A percentile compares a stretch with the other conserved stretches of the same genome.
These are phyloP conservation scores for Thecocarcelia acutangulata DNA, from an alignment of 2,888 invertebrate species.

Conservation along the genomic window DNA sequence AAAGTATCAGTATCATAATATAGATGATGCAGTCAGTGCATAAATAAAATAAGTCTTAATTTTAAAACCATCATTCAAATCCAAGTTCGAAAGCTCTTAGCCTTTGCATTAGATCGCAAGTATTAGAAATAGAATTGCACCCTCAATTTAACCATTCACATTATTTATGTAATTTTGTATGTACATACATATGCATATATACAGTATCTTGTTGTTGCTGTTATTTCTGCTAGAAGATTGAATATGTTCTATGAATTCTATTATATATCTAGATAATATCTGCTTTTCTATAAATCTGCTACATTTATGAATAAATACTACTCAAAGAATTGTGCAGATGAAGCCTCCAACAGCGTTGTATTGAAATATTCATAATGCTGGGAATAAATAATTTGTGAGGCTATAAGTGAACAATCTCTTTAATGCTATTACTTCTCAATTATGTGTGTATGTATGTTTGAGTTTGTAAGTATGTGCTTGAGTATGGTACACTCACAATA, in stretches of 20 bases:
- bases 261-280: background rate
- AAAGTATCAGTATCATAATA: conserved; percentile 13
- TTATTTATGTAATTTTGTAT: conserved; percentile 48
- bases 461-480: background rate
- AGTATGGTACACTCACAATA: no score
- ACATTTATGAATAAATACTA: no score
- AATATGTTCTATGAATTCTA: conserved; percentile 15
- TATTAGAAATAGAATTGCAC: background rate
- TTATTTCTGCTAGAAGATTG: conserved; percentile 5
- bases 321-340: background rate
- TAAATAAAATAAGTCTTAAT: conserved; percentile 60
- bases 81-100: conserved; percentile 23
- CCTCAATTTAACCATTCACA: conserved; percentile 24
- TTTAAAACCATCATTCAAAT: conserved; percentile 57
- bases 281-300: background rate
- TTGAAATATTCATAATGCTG: conserved; percentile 50
- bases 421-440: background rate
- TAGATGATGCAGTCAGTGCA: conserved; percentile 29
- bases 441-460: background rate
- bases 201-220: conserved; percentile 33
- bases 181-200: no score
- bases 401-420: conserved; percentile 10
- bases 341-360: conserved; percentile 20
- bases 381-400: conserved; percentile 29
- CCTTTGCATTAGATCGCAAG: background rate